Evolutionary conservation across 2,888 invertebrate species (phyloP).

Genomic region (Napeogenes sylphis): DNA sequence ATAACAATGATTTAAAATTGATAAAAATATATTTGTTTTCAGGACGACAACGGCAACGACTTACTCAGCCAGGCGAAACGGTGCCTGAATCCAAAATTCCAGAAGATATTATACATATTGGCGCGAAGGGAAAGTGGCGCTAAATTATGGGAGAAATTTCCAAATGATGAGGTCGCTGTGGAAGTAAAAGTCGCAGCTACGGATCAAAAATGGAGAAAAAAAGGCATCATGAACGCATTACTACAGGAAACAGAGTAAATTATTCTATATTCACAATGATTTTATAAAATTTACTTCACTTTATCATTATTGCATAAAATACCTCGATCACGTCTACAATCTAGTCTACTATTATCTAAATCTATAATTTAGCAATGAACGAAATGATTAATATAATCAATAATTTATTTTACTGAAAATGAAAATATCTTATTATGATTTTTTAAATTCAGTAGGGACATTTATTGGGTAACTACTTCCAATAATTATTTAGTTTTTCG

Average conservation of each 20-base stretch:
- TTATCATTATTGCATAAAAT: too few species aligned
- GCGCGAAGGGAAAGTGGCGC: constrained; percentile 76
- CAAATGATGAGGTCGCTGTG: constrained; percentile 72
- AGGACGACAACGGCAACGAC: constrained; percentile 54
- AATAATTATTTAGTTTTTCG: too few species aligned
- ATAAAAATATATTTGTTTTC: constrained; percentile 25
- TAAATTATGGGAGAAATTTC: constrained; percentile 77
- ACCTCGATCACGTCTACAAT: too few species aligned
- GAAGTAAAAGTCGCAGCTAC: constrained; percentile 83
- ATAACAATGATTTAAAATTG: background rate
- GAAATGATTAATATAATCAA: too few species aligned
- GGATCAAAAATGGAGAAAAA: constrained; percentile 80
- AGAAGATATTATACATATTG: constrained; percentile 80
- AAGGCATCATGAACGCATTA: constrained; percentile 81
- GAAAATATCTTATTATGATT: too few species aligned
- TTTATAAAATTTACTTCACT: background rate
- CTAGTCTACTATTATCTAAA: too few species aligned
- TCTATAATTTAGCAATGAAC: too few species aligned
- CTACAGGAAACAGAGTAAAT: constrained; percentile 80
- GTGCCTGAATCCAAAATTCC: constrained; percentile 80
- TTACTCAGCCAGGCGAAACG: constrained; percentile 62
- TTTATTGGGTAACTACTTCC: too few species aligned
- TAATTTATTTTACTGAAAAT: too few species aligned
- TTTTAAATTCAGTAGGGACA: too few species aligned
- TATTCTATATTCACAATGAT: background rate